Base-by-base conservation (phyloP, 2,888 invertebrate genomes). In the Spilosoma lubricipeda region DNA sequence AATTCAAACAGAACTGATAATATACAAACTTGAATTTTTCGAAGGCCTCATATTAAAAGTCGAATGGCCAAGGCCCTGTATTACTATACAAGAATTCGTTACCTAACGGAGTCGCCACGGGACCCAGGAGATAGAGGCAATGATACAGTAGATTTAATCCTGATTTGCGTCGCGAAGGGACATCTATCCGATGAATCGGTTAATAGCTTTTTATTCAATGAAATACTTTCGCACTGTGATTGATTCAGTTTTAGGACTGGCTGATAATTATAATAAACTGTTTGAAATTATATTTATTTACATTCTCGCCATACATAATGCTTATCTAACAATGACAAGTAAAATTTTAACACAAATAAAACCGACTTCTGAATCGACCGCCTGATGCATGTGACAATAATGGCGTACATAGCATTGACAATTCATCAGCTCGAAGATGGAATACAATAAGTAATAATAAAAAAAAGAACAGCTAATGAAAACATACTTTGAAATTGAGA, bases 61-160 rank as follows among this genome's bases (percentile, higher is more conserved):
- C 11, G 13, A 27, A 59, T 59, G 27, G 13, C n/a, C 13, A 59
- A 27, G 4, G 11, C 9, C 3, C 11, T 56, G 11, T 59, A n/a
- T n/a, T 27, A 59, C 59, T 27, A 27, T 15, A 5, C 27, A 59
- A 5, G 27, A 27, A 15, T 59, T 27, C 15, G 15, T 27, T 59
- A 27, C n/a, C n/a, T 56, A 59, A 27, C 59, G 2, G 1, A 27
- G 13, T 59, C 27, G 27, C 59, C 59, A 59, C 15, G 59, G 59
- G 27, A 59, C 27, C 27, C n/a, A 59, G 1, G 27, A 27, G 27
- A 59, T 3, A 15, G 56, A 56, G 27, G 59, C 59, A 59, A 59
- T 59, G 59, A 27, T 59, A 59, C 59, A 59, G 59, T 59, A 27
- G 59, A 59, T 27, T 59, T 13, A 59, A 59, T 59, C 59, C 59